Evolutionary conservation across 2,113 vertebrate genomes (phyloP).

Genomic region (Pseudopipra pipra): DNA sequence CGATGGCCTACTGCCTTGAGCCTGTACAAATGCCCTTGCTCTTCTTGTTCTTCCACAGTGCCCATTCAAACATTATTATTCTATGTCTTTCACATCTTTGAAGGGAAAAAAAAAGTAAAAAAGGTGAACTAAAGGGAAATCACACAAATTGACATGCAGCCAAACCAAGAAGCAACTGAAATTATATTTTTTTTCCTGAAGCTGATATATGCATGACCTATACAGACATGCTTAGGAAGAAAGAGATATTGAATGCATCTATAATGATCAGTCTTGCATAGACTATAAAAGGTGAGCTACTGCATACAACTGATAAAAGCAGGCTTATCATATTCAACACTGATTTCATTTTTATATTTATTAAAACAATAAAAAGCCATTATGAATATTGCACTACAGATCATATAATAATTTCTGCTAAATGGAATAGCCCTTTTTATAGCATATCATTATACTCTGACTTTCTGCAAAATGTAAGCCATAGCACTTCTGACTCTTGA

Average conservation of each 20-base stretch:
- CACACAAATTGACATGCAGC: not conserved
- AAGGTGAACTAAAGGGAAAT: not conserved
- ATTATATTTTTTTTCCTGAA: not conserved
- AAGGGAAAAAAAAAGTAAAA: not conserved
- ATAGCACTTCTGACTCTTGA: not conserved
- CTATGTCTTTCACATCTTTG: not conserved
- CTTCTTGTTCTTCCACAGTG: not conserved
- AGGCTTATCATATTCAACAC: not conserved
- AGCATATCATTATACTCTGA: not conserved
- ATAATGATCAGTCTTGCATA: not conserved
- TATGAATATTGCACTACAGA: conserved; percentile 6
- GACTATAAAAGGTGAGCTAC: not conserved
- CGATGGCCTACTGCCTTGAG: not conserved
- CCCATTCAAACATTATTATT: not conserved
- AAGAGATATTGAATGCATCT: not conserved
- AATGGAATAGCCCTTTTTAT: not conserved
- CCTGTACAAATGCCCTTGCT: not conserved
- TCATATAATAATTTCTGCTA: not conserved
- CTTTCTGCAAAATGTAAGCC: not conserved
- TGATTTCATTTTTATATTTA: conserved; percentile 18
- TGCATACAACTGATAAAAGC: not conserved
- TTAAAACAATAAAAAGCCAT: conserved; percentile 9
- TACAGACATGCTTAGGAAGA: not conserved
- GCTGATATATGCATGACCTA: not conserved
- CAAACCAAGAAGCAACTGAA: not conserved